Conservation (phyloP, 2,888 invertebrate genomes). For the Eilema sororculum region DNA sequence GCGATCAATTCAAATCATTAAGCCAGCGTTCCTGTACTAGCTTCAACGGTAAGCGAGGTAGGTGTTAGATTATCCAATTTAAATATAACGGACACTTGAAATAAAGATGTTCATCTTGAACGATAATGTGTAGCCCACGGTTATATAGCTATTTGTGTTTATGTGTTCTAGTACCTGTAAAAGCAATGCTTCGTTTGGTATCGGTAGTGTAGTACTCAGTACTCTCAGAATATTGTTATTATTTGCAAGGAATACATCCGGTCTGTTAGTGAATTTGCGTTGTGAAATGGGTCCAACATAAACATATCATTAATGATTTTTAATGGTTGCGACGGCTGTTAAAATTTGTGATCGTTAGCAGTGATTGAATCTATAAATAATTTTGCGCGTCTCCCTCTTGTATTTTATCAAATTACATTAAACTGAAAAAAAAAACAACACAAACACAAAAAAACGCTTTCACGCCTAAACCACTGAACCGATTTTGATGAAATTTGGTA, state of each 20-base stretch:
- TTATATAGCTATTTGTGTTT: background rate
- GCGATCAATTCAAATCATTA: slow-evolving; percentile 53
- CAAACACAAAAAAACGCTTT: too few species aligned
- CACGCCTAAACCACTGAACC: too few species aligned
- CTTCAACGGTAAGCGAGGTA: slow-evolving; percentile 6
- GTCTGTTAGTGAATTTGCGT: background rate
- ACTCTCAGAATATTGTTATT: background rate
- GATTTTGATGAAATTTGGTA: too few species aligned
- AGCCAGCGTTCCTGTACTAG: slow-evolving; percentile 20
- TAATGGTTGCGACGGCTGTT: too few species aligned
- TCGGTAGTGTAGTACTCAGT: background rate
- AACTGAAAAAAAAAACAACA: too few species aligned
- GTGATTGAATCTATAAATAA: background rate
- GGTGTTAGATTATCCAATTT: slow-evolving; percentile 16
- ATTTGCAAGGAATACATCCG: too few species aligned
- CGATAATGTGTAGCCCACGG: slow-evolving; percentile 6
- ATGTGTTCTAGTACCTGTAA: background rate
- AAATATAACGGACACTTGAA: slow-evolving; percentile 17
- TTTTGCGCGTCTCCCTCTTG: background rate
- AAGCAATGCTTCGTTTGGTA: background rate
- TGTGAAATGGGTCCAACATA: too few species aligned
- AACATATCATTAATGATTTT: too few species aligned
- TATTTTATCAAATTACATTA: background rate
- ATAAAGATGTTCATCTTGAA: slow-evolving; percentile 3
- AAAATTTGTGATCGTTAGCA: too few species aligned